Evolutionary conservation across 2,888 invertebrate species (phyloP), one percentile per base, ranked within the genome.

Genomic region (Lycaena phlaeas): DNA sequence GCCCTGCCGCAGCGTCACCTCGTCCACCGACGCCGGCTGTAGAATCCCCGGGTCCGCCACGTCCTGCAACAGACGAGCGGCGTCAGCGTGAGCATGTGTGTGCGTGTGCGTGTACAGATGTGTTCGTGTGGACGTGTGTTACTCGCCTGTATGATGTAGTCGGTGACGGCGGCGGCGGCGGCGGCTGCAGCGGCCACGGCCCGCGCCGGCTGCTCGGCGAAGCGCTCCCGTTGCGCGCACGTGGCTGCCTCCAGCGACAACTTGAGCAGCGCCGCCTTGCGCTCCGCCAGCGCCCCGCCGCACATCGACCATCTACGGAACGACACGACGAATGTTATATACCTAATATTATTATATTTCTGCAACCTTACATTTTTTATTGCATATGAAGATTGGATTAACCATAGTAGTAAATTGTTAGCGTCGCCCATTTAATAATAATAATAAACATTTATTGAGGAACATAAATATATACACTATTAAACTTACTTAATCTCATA

Each of bases 21-120:
- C 81, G 74, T 95, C 95, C 48, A 98, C 84, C n/a, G 93, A 91
- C 1, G 96, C 94, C 4, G 97, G 96, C 75, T 96, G 96, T 46
- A 98, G 85, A 52, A 96, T 89, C 86, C 95, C 88, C 2, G 97
- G 95, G 86, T 98, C 97, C 42, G 89, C 87, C 53, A 92, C 91
- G 61, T 95, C 93, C 84, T 89, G 74, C 17, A 14, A 27, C n/a
- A n/a, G n/a, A n/a, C n/a, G n/a, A n/a, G n/a, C n/a, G n/a, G n/a
- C 26, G 14, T 25, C 11, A 12, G 9, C 6, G 18, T 17, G 18
- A 6, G 12, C 4, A 27, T n/a, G 11, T 6, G 12, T 26, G 22
- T 6, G 27, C 27, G n/a, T 2, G n/a, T 10, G 26, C 2, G n/a
- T n/a, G 2, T 26, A 10, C 4, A 5, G 3, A 10, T 3, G 27